Evolutionary conservation across 2,888 invertebrate species (phyloP).

Genomic region (Lordiphosa andalusiaca): DNA sequence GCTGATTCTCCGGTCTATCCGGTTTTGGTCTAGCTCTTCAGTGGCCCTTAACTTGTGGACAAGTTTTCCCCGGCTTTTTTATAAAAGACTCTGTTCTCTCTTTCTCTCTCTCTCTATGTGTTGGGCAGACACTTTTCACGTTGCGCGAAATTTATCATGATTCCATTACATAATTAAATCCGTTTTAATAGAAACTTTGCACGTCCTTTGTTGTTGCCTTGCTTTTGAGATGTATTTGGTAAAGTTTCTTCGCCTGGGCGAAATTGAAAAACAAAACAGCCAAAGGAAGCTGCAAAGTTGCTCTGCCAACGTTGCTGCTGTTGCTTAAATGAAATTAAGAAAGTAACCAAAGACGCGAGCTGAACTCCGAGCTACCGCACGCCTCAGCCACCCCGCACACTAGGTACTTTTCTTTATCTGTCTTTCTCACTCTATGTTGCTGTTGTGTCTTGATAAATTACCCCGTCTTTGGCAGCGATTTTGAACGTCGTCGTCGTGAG

Average conservation of each 20-base stretch:
- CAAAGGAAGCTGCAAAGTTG: conserved; percentile 49
- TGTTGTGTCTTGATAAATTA: conserved; percentile 74
- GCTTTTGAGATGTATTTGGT: conserved; percentile 70
- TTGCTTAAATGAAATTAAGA: conserved; percentile 71
- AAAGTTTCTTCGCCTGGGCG: conserved; percentile 57
- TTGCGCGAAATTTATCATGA: conserved; percentile 77
- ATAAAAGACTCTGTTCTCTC: conserved; percentile 6
- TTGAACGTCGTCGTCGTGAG: conserved; percentile 41
- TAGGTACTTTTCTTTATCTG: conserved; percentile 54
- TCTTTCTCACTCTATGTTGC: conserved; percentile 21
- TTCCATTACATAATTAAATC: conserved; percentile 79
- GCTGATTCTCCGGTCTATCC: conserved; percentile 5
- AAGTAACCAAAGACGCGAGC: conserved; percentile 70
- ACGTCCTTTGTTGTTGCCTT: conserved; percentile 52
- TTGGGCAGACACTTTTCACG: conserved; percentile 70
- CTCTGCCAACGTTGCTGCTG: conserved; percentile 31
- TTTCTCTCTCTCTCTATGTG: not conserved
- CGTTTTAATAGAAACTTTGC: conserved; percentile 75
- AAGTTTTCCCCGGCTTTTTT: conserved; percentile 33
- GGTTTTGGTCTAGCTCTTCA: conserved; percentile 11
- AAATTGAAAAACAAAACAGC: conserved; percentile 72
- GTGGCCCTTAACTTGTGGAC: conserved; percentile 27
- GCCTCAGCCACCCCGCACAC: not conserved
- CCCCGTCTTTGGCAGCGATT: conserved; percentile 70
- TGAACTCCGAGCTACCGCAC: conserved; percentile 10